A percentile compares a stretch with the other conserved stretches of the same genome.
These are phyloP conservation scores for Gavia stellata DNA, from an alignment of 2,113 vertebrate genomes.

Conservation along the genomic window DNA sequence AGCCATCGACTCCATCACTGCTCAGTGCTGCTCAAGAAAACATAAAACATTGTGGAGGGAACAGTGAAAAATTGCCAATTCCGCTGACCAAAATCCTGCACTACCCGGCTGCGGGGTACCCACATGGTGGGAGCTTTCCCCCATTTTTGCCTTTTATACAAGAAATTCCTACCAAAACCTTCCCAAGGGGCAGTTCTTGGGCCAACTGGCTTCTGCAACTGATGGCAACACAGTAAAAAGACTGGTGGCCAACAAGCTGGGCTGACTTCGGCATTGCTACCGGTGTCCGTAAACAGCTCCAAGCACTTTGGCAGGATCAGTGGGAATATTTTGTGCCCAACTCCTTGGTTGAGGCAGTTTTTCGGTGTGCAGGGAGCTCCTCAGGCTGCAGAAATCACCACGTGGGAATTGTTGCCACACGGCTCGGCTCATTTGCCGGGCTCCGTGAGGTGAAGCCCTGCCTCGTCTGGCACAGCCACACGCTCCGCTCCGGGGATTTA, in stretches of 20 bases:
- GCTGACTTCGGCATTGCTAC: not conserved
- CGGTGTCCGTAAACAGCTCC: accelerated
- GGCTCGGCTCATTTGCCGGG: accelerated
- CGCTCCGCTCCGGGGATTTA: not conserved
- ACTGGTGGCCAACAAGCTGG: not conserved
- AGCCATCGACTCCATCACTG: not conserved
- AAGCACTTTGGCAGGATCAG: not conserved
- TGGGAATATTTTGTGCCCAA: not conserved
- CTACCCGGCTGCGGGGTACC: not conserved
- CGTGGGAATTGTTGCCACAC: accelerated
- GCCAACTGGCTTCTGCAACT: not conserved
- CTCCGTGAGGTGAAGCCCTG: not conserved
- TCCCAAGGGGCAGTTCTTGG: not conserved
- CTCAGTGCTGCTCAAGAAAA: not conserved
- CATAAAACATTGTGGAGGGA: not conserved
- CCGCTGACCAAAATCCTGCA: not conserved
- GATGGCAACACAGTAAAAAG: not conserved
- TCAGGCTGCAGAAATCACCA: not conserved
- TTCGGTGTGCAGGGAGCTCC: not conserved
- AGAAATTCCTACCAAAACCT: not conserved
- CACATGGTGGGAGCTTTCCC: not conserved
- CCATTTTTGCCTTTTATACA: not conserved
- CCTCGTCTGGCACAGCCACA: not conserved
- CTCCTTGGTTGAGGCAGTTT: accelerated
- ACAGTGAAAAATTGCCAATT: not conserved